A percentile compares a stretch with the other conserved stretches of the same genome.
phyloP scores from a whole-genome alignment of 2,113 vertebrate species.

The Corvus hawaiiensis region DNA sequence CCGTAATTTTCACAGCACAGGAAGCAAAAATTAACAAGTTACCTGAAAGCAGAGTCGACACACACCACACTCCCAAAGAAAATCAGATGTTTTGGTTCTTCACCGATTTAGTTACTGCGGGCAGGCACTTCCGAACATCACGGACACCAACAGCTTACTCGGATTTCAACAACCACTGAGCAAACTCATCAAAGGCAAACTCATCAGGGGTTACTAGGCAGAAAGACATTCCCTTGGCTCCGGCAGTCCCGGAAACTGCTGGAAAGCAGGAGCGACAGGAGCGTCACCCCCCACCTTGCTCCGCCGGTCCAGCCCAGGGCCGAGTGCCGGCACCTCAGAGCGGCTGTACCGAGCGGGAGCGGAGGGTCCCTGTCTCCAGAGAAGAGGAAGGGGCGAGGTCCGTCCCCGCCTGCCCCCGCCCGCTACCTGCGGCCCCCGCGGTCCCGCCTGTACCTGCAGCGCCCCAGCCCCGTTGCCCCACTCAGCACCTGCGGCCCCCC shows the following conservation, averaged over 20 bases:
- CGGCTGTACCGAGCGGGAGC: neutral
- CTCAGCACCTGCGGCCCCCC: neutral
- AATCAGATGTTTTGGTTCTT: accelerated
- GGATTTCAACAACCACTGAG: neutral
- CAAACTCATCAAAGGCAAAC: neutral
- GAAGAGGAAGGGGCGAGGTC: neutral
- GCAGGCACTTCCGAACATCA: neutral
- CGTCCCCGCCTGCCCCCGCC: neutral
- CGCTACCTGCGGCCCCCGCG: neutral
- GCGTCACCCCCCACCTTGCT: neutral
- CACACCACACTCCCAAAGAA: neutral
- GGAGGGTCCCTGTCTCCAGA: accelerated
- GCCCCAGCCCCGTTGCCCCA: neutral
- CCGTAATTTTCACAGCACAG: accelerated
- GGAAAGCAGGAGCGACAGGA: neutral
- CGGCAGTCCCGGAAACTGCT: neutral
- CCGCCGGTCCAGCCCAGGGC: too few species aligned
- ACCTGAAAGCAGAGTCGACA: neutral
- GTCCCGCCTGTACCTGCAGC: neutral
- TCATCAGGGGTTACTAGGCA: neutral
- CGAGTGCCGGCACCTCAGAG: neutral
- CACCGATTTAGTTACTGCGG: neutral
- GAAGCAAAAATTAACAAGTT: neutral
- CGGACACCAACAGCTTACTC: accelerated
- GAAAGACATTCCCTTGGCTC: neutral